Conservation (phyloP, 1,140 invertebrate species). For the Atta cephalotes region DNA sequence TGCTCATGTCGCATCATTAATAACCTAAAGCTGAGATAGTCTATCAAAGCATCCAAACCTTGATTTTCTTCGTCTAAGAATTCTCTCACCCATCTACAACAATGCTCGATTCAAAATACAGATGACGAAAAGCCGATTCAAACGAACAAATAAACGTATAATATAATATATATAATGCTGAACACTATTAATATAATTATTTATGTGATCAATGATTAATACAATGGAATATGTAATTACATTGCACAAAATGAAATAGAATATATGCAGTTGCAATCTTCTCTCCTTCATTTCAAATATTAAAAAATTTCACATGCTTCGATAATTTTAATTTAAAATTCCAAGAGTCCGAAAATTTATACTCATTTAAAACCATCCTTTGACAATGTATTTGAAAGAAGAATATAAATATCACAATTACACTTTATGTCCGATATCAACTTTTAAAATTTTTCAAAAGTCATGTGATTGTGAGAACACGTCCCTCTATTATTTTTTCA, state of each 20-base stretch:
- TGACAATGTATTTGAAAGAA: no score
- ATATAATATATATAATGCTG: no score
- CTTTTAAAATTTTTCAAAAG: no score
- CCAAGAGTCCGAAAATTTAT: not conserved
- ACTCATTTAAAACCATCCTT: not conserved
- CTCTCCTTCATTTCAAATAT: not conserved
- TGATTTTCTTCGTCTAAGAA: slow-evolving; percentile 98
- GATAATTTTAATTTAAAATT: not conserved
- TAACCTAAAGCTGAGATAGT: slow-evolving; percentile 97
- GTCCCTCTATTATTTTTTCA: no score
- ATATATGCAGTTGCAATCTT: not conserved
- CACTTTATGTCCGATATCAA: no score
- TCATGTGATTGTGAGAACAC: no score
- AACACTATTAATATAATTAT: not conserved
- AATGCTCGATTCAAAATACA: slow-evolving; percentile 42
- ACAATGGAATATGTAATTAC: not conserved
- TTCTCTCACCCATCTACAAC: slow-evolving; percentile 97
- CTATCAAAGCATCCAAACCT: slow-evolving; percentile 98
- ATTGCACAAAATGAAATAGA: not conserved
- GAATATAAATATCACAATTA: no score
- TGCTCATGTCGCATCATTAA: slow-evolving; percentile 97
- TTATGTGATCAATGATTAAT: not conserved
- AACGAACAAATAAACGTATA: not conserved
- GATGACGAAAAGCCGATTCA: not conserved
- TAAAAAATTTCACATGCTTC: not conserved